A percentile compares a stretch with the other conserved stretches of the same genome.
Conservation (phyloP, 1,140 invertebrate species). For the Bombus ignitus region DNA sequence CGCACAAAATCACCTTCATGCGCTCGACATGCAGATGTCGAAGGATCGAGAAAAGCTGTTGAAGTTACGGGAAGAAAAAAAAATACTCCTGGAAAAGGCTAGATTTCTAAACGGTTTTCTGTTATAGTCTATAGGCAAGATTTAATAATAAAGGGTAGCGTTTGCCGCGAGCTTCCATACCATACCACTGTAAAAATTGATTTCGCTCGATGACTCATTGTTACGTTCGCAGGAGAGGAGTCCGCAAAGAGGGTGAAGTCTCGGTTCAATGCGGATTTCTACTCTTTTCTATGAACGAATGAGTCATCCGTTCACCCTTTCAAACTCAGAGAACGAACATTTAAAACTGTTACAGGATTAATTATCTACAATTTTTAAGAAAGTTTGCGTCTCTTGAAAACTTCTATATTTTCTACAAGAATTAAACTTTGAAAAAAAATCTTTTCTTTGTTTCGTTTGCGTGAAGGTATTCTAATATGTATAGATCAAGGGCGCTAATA, state of each 20-base stretch:
- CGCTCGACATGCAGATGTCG: conserved; percentile 74
- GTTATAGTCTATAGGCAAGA: not conserved
- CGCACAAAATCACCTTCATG: conserved; percentile 67
- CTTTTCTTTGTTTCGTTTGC: not conserved
- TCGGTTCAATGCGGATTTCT: conserved; percentile 44
- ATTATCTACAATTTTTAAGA: not conserved
- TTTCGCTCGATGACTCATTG: conserved; percentile 58
- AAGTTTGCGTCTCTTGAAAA: not conserved
- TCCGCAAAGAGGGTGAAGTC: conserved; percentile 51
- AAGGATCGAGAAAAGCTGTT: conserved; percentile 78
- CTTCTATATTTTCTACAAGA: not conserved
- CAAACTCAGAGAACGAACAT: not conserved
- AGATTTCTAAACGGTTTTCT: not conserved
- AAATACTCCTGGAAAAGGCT: conserved; percentile 79
- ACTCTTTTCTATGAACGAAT: conserved; percentile 55
- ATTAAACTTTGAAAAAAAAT: not conserved
- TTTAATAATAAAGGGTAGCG: not conserved
- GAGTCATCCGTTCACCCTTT: conserved; percentile 52
- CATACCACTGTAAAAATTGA: conserved; percentile 55
- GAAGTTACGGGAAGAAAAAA: conserved; percentile 79
- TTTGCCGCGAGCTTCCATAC: not conserved
- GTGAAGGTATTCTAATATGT: not conserved
- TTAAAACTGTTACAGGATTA: not conserved
- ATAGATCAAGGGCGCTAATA: not conserved
- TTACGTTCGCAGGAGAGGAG: conserved; percentile 46